phyloP scores from a whole-genome alignment of 1,140 invertebrate genomes.

The Tribolium madens region DNA sequence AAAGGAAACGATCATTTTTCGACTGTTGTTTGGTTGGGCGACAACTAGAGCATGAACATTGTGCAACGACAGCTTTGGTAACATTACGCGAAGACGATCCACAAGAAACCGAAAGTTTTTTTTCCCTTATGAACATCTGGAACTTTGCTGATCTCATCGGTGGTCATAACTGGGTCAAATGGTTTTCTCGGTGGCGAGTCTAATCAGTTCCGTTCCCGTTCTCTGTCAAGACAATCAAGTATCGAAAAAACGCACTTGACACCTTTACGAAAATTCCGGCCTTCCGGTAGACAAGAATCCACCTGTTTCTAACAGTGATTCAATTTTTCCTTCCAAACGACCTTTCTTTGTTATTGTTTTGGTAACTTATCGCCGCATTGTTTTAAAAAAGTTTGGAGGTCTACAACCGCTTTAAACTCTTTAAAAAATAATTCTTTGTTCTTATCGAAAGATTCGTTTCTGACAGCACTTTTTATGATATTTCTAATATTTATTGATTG shows the following conservation, averaged over 20 bases:
- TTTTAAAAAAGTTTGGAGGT: background rate
- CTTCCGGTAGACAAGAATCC: background rate
- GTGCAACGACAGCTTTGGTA: slow-evolving; percentile 9
- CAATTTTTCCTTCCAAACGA: background rate
- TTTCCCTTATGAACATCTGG: background rate
- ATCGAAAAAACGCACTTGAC: too few species aligned
- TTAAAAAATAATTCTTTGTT: background rate
- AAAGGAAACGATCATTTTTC: background rate
- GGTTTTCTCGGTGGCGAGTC: background rate
- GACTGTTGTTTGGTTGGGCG: background rate
- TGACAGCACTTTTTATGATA: background rate
- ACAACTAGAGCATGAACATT: slow-evolving; percentile 26
- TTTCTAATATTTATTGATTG: background rate
- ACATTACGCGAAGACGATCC: background rate
- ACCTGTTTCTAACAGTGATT: too few species aligned
- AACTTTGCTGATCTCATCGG: background rate
- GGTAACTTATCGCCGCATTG: background rate
- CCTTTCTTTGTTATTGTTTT: background rate
- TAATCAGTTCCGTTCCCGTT: background rate
- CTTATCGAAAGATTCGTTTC: background rate
- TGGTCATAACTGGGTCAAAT: background rate
- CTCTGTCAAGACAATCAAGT: background rate
- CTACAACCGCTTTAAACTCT: background rate
- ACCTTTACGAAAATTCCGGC: background rate
- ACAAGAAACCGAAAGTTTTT: slow-evolving; percentile 18